These are phyloP conservation scores for Leptopterna dolabrata DNA, from an alignment of 2,888 invertebrate genomes.

Conservation along the genomic window DNA sequence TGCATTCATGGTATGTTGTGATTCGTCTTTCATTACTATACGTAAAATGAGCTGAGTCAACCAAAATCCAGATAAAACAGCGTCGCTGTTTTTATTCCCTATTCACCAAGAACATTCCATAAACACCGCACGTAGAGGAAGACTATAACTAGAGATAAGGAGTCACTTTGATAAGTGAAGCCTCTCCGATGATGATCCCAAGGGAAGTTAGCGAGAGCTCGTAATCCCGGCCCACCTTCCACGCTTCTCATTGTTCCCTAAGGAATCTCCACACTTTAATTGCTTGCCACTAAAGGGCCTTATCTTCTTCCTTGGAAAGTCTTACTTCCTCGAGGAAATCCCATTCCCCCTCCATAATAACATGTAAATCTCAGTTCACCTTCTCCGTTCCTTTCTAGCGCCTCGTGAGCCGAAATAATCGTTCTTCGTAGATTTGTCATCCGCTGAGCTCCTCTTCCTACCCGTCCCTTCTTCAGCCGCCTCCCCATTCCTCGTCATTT, in stretches of 20 bases:
- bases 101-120: neutral
- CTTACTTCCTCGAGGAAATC: neutral
- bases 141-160: neutral
- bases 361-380: constrained; percentile 44
- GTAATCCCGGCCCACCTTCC: constrained; percentile 21
- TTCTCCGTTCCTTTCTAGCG: neutral
- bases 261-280: constrained; percentile 44
- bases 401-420: constrained; percentile 24
- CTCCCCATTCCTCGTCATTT: neutral
- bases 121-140: neutral
- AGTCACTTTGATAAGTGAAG: constrained; percentile 1
- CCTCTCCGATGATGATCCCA: constrained; percentile 5
- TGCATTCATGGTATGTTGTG: too few species aligned
- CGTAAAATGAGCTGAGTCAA: too few species aligned
- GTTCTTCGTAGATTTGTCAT: constrained; percentile 48
- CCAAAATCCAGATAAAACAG: too few species aligned
- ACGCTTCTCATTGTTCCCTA: constrained; percentile 39
- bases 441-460: neutral
- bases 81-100: neutral
- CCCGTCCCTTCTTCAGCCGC: neutral
- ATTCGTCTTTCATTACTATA: too few species aligned
- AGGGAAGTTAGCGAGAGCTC: neutral
- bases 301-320: constrained; percentile 20
- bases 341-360: constrained; percentile 8
- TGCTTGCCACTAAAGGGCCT: constrained; percentile 36